Evolutionary conservation across 2,888 invertebrate species (phyloP).

Genomic region (Smittia sp.): DNA sequence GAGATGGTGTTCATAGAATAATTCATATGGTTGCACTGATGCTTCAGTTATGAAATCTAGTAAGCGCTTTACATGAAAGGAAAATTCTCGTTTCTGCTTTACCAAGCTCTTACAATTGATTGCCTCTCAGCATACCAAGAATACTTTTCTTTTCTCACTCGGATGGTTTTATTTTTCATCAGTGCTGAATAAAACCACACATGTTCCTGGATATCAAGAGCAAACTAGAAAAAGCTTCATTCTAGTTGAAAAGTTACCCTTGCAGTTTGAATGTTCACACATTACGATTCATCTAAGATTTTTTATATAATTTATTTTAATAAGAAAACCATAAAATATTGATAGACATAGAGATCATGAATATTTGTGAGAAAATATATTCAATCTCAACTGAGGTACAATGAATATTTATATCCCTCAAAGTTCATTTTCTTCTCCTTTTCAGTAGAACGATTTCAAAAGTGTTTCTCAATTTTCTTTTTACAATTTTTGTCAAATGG

Average conservation of each 20-base stretch:
- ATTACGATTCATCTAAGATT: no score
- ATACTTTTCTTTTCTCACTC: not conserved
- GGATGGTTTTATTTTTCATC: not conserved
- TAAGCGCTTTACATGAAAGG: slow-evolving; percentile 36
- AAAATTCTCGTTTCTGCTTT: slow-evolving; percentile 2
- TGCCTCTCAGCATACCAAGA: slow-evolving; percentile 32
- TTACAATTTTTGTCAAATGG: no score
- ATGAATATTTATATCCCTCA: not conserved
- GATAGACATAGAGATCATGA: not conserved
- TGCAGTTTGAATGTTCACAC: slow-evolving; percentile 35
- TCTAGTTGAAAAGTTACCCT: slow-evolving; percentile 17
- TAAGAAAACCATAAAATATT: no score
- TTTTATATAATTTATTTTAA: no score
- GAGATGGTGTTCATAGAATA: slow-evolving; percentile 40
- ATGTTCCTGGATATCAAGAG: slow-evolving; percentile 7
- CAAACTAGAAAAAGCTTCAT: not conserved
- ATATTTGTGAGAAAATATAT: no score
- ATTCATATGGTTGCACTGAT: slow-evolving; percentile 35
- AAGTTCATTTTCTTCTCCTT: not conserved
- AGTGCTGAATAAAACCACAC: not conserved
- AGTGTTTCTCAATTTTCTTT: no score
- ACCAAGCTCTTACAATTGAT: slow-evolving; percentile 9
- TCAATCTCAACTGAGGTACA: no score
- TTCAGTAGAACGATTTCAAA: not conserved
- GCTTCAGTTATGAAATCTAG: slow-evolving; percentile 35